Conservation (phyloP, 2,113 vertebrate species). For the Nannospalax galili region DNA sequence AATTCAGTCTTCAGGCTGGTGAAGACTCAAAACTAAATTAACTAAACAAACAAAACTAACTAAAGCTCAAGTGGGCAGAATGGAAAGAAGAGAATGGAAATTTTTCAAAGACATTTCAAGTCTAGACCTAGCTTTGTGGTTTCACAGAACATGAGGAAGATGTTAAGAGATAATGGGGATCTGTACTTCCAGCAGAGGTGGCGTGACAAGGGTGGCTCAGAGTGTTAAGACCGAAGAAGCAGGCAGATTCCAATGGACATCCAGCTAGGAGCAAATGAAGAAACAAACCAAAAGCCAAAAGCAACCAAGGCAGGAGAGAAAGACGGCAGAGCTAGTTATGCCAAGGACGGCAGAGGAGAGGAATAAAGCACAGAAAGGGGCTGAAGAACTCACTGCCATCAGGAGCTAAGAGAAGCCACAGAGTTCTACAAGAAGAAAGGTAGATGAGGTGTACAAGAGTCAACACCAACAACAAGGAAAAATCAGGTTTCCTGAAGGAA, state of each 20-base stretch:
- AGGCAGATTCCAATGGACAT: conserved; percentile 34
- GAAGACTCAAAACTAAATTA: too few relatives aligned
- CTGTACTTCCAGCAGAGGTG: background rate
- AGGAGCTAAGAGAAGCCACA: background rate
- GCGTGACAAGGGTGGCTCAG: background rate
- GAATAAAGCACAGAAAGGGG: background rate
- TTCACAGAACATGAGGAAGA: conserved; percentile 2
- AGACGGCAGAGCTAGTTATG: background rate
- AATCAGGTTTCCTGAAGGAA: background rate
- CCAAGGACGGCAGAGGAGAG: background rate
- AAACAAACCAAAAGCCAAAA: conserved; percentile 40
- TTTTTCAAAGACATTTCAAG: conserved; percentile 36
- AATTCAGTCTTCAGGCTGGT: background rate
- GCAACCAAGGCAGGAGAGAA: background rate
- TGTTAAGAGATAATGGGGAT: background rate
- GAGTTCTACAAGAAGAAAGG: conserved; percentile 22
- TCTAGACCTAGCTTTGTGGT: background rate
- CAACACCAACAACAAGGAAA: background rate
- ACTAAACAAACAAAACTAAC: too few relatives aligned
- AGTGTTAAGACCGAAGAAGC: background rate
- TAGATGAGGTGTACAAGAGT: conserved; percentile 30
- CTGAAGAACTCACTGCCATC: background rate
- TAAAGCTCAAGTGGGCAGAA: conserved; percentile 12
- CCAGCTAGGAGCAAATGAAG: background rate
- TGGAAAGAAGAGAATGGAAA: background rate